phyloP scores from a whole-genome alignment of 1,140 invertebrate genomes.

The Drosophila tsacasi region DNA sequence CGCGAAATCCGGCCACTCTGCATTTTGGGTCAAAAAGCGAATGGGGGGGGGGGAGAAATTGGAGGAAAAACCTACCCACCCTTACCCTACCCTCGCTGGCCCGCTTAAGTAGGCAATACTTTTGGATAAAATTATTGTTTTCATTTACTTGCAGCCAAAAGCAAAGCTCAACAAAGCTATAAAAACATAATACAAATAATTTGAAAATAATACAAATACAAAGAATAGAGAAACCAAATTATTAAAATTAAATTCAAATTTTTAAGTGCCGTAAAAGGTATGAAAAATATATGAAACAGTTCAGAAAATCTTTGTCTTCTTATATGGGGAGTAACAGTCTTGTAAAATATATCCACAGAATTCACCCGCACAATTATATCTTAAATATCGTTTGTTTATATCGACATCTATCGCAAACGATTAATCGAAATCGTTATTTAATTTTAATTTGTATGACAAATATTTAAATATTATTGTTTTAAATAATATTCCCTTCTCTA shows the following conservation, averaged over 20 bases:
- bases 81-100: neutral
- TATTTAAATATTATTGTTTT: neutral
- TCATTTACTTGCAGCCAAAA: neutral
- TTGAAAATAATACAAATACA: neutral
- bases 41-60: neutral
- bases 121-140: neutral
- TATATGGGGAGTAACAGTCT: neutral
- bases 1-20: constrained; percentile 28
- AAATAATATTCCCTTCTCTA: neutral
- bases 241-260: neutral
- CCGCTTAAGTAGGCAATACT: constrained; percentile 1
- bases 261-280: neutral
- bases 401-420: neutral
- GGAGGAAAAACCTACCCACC: neutral
- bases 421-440: neutral
- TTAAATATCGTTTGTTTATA: neutral
- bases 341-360: no score
- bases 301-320: neutral
- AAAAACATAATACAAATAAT: no score
- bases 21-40: constrained; percentile 27
- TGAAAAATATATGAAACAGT: neutral
- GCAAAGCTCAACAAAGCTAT: neutral
- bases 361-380: neutral
- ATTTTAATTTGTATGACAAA: neutral
- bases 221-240: neutral